phyloP scores from a whole-genome alignment of 2,797 vertebrate species.

The Acridotheres tristis region DNA sequence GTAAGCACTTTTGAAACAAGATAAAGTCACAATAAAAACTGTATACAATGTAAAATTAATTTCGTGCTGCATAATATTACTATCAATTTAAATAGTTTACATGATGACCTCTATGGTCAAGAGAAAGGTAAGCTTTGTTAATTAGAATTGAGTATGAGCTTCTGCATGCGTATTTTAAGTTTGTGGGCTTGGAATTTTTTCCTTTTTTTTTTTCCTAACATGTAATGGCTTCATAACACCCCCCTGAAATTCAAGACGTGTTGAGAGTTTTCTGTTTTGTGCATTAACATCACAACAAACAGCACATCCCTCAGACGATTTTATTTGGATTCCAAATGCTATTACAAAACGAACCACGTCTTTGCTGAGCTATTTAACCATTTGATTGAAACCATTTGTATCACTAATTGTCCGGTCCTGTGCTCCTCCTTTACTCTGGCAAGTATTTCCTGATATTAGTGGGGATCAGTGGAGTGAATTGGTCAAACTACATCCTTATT shows the following conservation, averaged over 20 bases:
- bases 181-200: neutral
- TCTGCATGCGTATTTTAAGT: slow-evolving; percentile 28
- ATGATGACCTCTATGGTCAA: slow-evolving; percentile 70
- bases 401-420: slow-evolving; percentile 38
- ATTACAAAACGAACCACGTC: neutral
- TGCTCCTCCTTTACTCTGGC: slow-evolving; percentile 11
- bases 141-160: slow-evolving; percentile 50
- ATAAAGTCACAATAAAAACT: slow-evolving; percentile 78
- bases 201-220: neutral
- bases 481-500: slow-evolving; percentile 30
- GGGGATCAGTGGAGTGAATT: neutral
- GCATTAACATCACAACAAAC: neutral
- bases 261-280: slow-evolving; percentile 6
- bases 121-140: slow-evolving; percentile 64
- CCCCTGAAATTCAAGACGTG: neutral
- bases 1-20: slow-evolving; percentile 79
- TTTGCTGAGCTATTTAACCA: slow-evolving; percentile 2
- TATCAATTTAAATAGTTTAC: slow-evolving; percentile 73
- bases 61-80: slow-evolving; percentile 69
- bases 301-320: neutral
- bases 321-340: slow-evolving; percentile 14
- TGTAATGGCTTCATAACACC: neutral
- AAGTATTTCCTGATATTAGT: slow-evolving; percentile 37
- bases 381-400: slow-evolving; percentile 33
- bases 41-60: slow-evolving; percentile 79